Base-by-base conservation (phyloP, 1,140 invertebrate species). In the Pachypsylla venusta region DNA sequence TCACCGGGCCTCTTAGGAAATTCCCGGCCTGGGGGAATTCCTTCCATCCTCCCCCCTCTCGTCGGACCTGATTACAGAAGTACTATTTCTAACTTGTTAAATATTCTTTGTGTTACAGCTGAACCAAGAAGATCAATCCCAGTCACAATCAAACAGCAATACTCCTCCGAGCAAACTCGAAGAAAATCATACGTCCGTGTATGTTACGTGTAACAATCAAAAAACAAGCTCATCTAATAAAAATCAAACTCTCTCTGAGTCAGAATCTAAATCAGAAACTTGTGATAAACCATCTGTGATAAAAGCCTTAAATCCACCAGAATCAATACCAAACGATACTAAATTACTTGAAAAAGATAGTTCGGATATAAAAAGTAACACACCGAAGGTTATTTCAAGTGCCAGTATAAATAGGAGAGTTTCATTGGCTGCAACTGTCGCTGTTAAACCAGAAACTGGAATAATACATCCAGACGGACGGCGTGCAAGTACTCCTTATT, bases 401-500 rank as follows among this genome's bases (percentile, higher is more conserved):
- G n/a, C n/a, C n/a, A n/a, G n/a, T n/a, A n/a, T 10, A 25, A 55
- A 22, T 16, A 19, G 48, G 40, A 55, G 61, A 48, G 7, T 24
- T 20, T 2, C 22, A 35, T 25, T 25, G n/a, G 16, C 58, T 25
- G 28, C 16, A 22, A 16, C 58, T 13, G n/a, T 35, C 2, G 28
- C 26, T n/a, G 19, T 28, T 24, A 24, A 58, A 25, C 30, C 26
- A 24, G 28, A 35, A 26, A 42, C 20, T 20, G 56, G 14, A 1
- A 35, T 19, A 19, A 4, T 27, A 40, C 24, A 19, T 30, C 10
- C 42, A 54, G 69, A 67, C 13, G 76, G 77, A 62, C 70, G 78
- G 60, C 70, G 78, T 59, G 71, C 76, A 4, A 77, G 76, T 59
- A 79, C 79, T 60, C 77, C 79, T 12, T 81, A 80, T 64, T 75